Evolutionary conservation across 2,888 invertebrate species (phyloP).

Genomic region (Junonia oenone): DNA sequence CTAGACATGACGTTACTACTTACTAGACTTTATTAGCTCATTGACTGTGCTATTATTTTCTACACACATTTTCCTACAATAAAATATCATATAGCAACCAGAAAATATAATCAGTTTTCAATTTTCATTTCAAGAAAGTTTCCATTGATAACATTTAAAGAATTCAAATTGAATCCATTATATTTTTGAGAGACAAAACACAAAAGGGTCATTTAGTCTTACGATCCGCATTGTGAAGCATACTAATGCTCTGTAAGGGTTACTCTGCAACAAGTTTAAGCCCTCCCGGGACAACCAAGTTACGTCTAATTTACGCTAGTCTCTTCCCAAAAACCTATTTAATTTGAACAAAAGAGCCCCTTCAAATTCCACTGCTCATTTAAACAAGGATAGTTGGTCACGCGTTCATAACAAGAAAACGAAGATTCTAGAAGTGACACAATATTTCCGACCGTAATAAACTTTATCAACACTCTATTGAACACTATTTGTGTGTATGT

Average conservation of each 20-base stretch:
- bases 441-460: too few relatives aligned
- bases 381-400: slow-evolving; percentile 52
- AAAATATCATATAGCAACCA: too few relatives aligned
- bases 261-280: slow-evolving; percentile 12
- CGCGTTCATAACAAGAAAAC: slow-evolving; percentile 37
- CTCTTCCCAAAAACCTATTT: slow-evolving; percentile 53
- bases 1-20: too few relatives aligned
- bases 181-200: background rate
- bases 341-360: slow-evolving; percentile 58
- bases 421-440: slow-evolving; percentile 2
- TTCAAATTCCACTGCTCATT: slow-evolving; percentile 56
- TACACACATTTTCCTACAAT: too few relatives aligned
- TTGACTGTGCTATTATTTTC: too few relatives aligned
- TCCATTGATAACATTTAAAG: background rate
- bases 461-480: too few relatives aligned
- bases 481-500: too few relatives aligned
- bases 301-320: slow-evolving; percentile 17
- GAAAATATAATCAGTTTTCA: too few relatives aligned
- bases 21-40: too few relatives aligned
- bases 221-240: background rate
- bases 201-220: background rate
- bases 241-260: slow-evolving; percentile 1
- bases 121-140: too few relatives aligned
- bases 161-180: background rate
- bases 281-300: slow-evolving; percentile 7